A percentile compares a stretch with the other conserved stretches of the same genome.
Conservation (phyloP, 2,888 invertebrate species). For the Dicyrtomina minuta region DNA sequence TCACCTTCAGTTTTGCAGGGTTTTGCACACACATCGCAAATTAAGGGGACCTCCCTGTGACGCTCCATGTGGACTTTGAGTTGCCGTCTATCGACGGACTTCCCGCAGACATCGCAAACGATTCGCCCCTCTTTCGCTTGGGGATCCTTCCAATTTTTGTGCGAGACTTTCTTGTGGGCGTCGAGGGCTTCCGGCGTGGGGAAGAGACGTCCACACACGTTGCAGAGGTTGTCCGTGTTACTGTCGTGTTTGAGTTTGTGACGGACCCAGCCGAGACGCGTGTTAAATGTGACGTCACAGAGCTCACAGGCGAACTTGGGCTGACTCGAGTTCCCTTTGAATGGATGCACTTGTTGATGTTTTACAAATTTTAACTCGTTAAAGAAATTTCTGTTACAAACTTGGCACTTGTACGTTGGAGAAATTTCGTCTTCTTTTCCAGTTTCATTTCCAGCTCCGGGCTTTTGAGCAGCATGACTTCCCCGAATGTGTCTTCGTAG, state of each 20-base stretch:
- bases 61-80: background rate
- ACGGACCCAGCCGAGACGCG: no score
- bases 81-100: background rate
- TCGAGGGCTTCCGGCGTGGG: background rate
- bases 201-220: background rate
- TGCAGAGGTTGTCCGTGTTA: background rate
- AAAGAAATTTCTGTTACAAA: no score
- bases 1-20: background rate
- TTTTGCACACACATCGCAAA: background rate
- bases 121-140: background rate
- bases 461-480: no score
- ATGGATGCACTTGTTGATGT: no score
- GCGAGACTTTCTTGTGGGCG: background rate
- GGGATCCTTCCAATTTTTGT: background rate
- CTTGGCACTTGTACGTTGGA: no score
- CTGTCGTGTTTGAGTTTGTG: no score
- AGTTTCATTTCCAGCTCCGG: no score
- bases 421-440: no score
- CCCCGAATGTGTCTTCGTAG: background rate
- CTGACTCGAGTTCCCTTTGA: no score
- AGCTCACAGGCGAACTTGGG: no score
- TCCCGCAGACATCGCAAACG: slow-evolving; percentile 4
- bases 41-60: background rate
- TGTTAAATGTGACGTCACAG: no score
- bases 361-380: no score